A percentile compares a stretch with the other conserved stretches of the same genome.
Evolutionary conservation across 2,888 invertebrate genomes (phyloP).

Genomic region (Megamerina dolium): DNA sequence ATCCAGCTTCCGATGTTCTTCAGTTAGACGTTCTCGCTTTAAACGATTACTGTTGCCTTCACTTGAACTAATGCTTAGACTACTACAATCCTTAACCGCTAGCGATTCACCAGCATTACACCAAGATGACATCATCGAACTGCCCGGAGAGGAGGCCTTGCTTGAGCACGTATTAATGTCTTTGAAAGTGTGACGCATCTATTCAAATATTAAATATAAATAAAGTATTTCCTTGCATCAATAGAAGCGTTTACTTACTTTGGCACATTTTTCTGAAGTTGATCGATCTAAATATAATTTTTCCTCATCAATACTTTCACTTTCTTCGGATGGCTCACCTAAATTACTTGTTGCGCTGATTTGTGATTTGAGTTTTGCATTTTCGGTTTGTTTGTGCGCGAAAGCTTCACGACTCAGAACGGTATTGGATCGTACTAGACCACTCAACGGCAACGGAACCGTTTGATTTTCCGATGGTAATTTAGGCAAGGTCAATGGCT

Average conservation of each 20-base stretch:
- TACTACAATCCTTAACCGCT: slow-evolving; percentile 55
- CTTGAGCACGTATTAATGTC: slow-evolving; percentile 33
- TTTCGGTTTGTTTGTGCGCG: slow-evolving; percentile 22
- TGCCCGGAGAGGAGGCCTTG: slow-evolving; percentile 39
- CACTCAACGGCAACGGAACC: slow-evolving; percentile 42
- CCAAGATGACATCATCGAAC: slow-evolving; percentile 46
- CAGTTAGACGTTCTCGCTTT: slow-evolving; percentile 19
- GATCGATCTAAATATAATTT: slow-evolving; percentile 62
- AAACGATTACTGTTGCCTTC: slow-evolving; percentile 30
- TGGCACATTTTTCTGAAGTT: slow-evolving; percentile 51
- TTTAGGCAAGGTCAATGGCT: slow-evolving; percentile 46
- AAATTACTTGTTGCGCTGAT: too few relatives aligned
- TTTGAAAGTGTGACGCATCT: slow-evolving; percentile 21
- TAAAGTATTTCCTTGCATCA: neutral
- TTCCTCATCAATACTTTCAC: slow-evolving; percentile 59
- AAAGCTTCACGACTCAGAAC: slow-evolving; percentile 42
- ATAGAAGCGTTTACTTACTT: slow-evolving; percentile 25
- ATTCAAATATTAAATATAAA: neutral
- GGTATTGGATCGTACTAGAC: slow-evolving; percentile 45
- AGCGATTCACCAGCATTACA: slow-evolving; percentile 60
- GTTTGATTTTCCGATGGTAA: slow-evolving; percentile 43
- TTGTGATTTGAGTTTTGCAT: neutral
- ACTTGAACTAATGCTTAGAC: slow-evolving; percentile 53
- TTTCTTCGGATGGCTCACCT: slow-evolving; percentile 38
- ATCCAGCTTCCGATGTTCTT: slow-evolving; percentile 19